Conservation (phyloP, 2,113 vertebrate species). For the human region GRCh38 chr4:11916001-11916500, state of each 20-base stretch:
- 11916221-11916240: neutral
- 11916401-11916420: neutral
- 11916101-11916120: neutral
- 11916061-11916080: neutral
- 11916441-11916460: neutral
- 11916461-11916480: neutral
- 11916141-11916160: neutral
- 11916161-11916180: neutral
- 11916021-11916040: rapidly evolving
- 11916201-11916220: neutral
- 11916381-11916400: too few relatives aligned
- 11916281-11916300: neutral
- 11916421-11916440: neutral
- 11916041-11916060: rapidly evolving
- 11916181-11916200: neutral
- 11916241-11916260: neutral
- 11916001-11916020: neutral
- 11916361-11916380: too few relatives aligned
- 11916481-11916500: neutral
- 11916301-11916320: too few relatives aligned
- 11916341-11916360: too few relatives aligned
- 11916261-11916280: neutral
- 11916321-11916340: too few relatives aligned
- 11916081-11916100: neutral
- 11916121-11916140: rapidly evolving